phyloP scores from a whole-genome alignment of 2,113 vertebrate species.

The Oplegnathus fasciatus region DNA sequence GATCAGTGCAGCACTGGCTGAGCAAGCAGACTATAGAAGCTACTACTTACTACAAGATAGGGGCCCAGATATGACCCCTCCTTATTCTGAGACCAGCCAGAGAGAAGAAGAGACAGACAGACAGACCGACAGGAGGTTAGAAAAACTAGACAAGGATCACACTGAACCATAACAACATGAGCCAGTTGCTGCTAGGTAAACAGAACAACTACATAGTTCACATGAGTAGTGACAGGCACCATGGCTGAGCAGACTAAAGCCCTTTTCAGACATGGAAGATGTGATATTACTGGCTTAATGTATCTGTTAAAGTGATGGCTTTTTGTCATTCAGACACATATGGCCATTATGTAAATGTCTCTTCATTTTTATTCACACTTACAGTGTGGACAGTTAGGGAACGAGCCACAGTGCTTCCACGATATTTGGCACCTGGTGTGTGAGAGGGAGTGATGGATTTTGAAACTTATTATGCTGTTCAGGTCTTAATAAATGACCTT shows the following conservation, averaged over 20 bases:
- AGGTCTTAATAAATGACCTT: too few species aligned
- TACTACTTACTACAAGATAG: constrained; percentile 97
- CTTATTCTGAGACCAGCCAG: constrained; percentile 91
- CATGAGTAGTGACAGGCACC: background rate
- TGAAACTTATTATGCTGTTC: too few species aligned
- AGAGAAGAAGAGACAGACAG: constrained; percentile 70
- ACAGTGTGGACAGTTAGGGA: too few species aligned
- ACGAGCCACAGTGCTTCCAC: too few species aligned
- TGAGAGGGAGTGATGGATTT: too few species aligned
- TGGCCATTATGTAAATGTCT: background rate
- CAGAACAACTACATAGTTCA: background rate
- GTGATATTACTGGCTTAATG: background rate
- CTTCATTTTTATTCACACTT: too few species aligned
- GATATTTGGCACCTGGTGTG: too few species aligned
- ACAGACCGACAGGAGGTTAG: constrained; percentile 78
- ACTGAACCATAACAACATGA: constrained; percentile 3
- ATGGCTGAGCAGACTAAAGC: background rate
- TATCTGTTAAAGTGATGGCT: background rate
- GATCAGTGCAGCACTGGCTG: constrained; percentile 34
- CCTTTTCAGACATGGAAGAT: background rate
- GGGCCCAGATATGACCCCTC: constrained; percentile 93
- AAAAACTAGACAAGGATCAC: constrained; percentile 36
- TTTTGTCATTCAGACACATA: background rate
- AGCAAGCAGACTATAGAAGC: constrained; percentile 75
- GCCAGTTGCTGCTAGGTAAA: background rate